Evolutionary conservation across 2,113 vertebrate genomes (phyloP), one percentile per base, ranked within the genome.

Genomic region (Microtus pennsylvanicus): DNA sequence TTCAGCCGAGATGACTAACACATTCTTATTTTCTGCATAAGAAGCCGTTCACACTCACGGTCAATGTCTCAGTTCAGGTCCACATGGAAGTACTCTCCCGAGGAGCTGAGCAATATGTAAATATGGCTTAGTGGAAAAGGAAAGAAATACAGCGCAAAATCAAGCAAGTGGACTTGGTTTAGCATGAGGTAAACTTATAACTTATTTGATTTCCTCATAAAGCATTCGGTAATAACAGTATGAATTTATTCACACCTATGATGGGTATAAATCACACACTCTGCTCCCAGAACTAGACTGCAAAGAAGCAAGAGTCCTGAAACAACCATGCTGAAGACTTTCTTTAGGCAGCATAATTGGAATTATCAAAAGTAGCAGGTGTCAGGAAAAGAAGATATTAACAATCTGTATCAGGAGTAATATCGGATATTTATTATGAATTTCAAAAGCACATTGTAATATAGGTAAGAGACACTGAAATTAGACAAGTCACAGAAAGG

Each of bases 1-100:
- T 10, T 92, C 55, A 65, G 9, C 21, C 61, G 45, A 96, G 26
- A 95, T 89, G 35, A 95, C 10, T 87, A 87, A 30, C 47, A 86
- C 24, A 55, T 19, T 13, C 87, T 35, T 30, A 65, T 75, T 95
- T 91, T 86, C 22, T 65, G 35, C 30, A 24, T 85, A 35, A 88
- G 14, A 9, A 91, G 2, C 65, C 55, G 14, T 82, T 83, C 42
- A 42, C 26, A 77, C 28, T 61, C 63, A 42, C 75, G 92, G 8
- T 38, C 30, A 28, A 52, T 12, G 3, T 65, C 5, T 52, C 93
- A 50, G 74, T 90, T 58, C 70, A 72, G 26, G 75, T 45, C 11
- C 52, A 33, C 78, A 72, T 72, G 61, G 35, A 50, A 38, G 38
- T 11, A 86, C 30, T 75, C 3, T 1, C 13, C 26, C 2, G 58